phyloP scores from a whole-genome alignment of 2,888 invertebrate species.

The Trissolcus japonicus region DNA sequence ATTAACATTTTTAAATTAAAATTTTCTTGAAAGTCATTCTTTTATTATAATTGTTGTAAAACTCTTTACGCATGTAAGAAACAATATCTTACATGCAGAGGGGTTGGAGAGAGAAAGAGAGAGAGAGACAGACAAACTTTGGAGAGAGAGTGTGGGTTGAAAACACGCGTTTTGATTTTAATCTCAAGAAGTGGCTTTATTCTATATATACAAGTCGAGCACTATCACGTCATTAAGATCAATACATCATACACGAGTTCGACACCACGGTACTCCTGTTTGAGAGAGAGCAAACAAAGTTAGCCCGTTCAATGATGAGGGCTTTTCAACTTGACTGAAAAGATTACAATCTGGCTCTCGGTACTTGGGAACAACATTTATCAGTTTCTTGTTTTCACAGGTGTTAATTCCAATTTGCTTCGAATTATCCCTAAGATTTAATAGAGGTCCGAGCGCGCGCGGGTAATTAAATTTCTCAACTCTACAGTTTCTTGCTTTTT shows the following conservation, averaged over 20 bases:
- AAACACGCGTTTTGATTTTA: background rate
- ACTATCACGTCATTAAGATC: conserved; percentile 4
- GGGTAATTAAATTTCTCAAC: conserved; percentile 17
- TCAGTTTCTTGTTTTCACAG: no score
- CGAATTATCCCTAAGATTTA: background rate
- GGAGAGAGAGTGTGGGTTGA: background rate
- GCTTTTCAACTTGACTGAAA: background rate
- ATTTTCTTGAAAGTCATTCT: no score
- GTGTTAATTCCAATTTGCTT: no score
- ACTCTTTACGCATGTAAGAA: no score
- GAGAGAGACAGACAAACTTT: no score
- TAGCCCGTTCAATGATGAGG: background rate
- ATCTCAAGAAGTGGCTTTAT: background rate
- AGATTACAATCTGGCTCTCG: background rate
- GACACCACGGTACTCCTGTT: no score
- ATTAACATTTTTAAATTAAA: no score
- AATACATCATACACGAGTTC: background rate
- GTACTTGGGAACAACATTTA: no score
- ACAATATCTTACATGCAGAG: no score
- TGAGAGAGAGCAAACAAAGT: background rate
- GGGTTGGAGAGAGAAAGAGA: no score
- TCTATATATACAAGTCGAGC: background rate
- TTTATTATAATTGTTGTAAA: no score
- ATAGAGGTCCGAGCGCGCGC: background rate
- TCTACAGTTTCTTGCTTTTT: conserved; percentile 4